Conservation (phyloP, 1,140 invertebrate genomes). For the Zaprionus lachaisei region DNA sequence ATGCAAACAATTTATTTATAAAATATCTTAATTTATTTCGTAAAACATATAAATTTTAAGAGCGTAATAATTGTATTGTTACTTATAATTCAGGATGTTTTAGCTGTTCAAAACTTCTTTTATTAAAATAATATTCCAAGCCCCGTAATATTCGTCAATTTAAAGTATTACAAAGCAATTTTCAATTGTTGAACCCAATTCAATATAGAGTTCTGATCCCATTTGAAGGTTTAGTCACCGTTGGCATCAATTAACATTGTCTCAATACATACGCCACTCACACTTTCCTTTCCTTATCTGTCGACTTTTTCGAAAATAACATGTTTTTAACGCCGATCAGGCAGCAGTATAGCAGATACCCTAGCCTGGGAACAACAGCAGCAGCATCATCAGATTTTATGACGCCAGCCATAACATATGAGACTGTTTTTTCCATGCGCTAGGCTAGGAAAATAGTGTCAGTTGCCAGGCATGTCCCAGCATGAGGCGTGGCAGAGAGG, state of each 20-base stretch:
- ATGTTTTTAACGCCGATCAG: conserved; percentile 69
- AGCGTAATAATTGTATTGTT: too few relatives aligned
- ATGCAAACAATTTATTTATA: too few relatives aligned
- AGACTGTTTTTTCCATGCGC: conserved; percentile 45
- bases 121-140: neutral
- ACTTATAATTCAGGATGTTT: neutral
- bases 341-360: conserved; percentile 14
- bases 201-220: neutral
- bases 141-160: neutral
- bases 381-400: conserved; percentile 41
- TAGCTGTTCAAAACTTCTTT: neutral
- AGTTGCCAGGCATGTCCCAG: conserved; percentile 52
- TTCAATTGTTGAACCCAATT: neutral
- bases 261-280: conserved; percentile 44
- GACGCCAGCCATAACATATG: conserved; percentile 43
- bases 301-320: conserved; percentile 61
- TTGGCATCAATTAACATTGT: conserved; percentile 39
- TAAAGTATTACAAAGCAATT: neutral
- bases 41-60: neutral
- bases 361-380: conserved; percentile 43
- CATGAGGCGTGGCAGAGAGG: neutral
- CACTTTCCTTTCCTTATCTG: conserved; percentile 69
- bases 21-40: neutral
- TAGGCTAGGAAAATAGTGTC: conserved; percentile 32
- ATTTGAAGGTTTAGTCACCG: neutral